A percentile compares a stretch with the other conserved stretches of the same genome.
Evolutionary conservation across 2,113 vertebrate genomes (phyloP).

Genomic region (Pomatorhinus ruficollis): DNA sequence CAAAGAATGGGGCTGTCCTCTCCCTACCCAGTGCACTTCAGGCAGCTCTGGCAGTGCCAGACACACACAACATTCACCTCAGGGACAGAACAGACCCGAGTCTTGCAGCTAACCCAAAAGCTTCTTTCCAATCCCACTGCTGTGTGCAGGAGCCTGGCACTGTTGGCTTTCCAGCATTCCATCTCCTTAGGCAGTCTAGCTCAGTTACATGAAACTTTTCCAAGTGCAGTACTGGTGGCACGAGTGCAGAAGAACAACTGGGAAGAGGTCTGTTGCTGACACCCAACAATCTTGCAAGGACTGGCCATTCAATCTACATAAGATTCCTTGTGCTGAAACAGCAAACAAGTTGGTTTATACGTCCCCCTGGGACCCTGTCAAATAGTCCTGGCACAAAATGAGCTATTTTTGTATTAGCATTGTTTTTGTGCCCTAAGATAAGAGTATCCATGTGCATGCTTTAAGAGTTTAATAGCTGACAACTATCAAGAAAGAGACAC

Average conservation of each 20-base stretch:
- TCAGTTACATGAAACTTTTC: not conserved
- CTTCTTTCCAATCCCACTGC: not conserved
- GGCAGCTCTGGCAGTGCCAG: not conserved
- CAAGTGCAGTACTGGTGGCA: not conserved
- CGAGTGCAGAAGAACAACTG: not conserved
- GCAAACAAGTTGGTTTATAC: not conserved
- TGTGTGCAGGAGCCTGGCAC: accelerated
- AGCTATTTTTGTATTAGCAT: accelerated
- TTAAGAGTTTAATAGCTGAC: not conserved
- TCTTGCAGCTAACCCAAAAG: not conserved
- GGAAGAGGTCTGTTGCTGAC: not conserved
- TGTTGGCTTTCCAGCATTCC: not conserved
- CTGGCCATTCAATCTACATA: not conserved
- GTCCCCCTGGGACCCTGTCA: not conserved
- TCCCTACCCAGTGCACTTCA: accelerated
- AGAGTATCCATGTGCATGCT: not conserved
- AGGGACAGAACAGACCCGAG: not conserved
- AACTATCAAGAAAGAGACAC: not conserved
- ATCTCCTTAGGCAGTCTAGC: not conserved
- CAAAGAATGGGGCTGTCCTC: not conserved
- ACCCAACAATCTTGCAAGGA: not conserved
- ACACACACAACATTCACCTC: not conserved
- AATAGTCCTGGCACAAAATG: not conserved
- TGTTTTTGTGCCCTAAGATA: not conserved
- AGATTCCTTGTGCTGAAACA: not conserved